phyloP scores from a whole-genome alignment of 2,888 invertebrate genomes.

The Xestia xanthographa region DNA sequence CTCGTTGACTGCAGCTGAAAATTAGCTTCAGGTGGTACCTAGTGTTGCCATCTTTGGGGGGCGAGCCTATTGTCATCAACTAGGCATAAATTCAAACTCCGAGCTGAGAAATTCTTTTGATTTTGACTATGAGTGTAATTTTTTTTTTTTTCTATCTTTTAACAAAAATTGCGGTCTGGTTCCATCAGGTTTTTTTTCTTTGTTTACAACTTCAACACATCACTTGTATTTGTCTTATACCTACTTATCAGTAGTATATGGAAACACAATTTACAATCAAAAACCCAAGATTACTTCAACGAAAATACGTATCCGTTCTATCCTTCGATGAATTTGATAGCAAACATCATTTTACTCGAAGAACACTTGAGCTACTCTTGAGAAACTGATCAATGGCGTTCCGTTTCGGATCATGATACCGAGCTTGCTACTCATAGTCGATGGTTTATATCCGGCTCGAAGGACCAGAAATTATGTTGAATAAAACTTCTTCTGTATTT shows the following conservation, averaged over 20 bases:
- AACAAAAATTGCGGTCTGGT: not conserved
- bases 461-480: not conserved
- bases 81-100: not conserved
- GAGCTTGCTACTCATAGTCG: not conserved
- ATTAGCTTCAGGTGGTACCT: not conserved
- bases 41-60: not conserved
- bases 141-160: not conserved
- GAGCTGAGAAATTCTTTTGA: not conserved
- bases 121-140: not conserved
- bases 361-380: not conserved
- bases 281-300: not conserved
- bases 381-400: not conserved
- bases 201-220: not conserved
- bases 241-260: not conserved
- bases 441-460: not conserved
- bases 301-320: not conserved
- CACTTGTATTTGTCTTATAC: not conserved
- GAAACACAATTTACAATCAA: not conserved
- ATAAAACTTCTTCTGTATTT: not conserved
- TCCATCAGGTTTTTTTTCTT: not conserved
- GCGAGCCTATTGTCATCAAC: not conserved
- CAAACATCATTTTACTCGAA: not conserved
- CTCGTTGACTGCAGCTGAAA: not conserved
- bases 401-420: not conserved
- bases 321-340: not conserved